Evolutionary conservation across 2,888 invertebrate genomes (phyloP).

Genomic region (Serrognathus titanus): DNA sequence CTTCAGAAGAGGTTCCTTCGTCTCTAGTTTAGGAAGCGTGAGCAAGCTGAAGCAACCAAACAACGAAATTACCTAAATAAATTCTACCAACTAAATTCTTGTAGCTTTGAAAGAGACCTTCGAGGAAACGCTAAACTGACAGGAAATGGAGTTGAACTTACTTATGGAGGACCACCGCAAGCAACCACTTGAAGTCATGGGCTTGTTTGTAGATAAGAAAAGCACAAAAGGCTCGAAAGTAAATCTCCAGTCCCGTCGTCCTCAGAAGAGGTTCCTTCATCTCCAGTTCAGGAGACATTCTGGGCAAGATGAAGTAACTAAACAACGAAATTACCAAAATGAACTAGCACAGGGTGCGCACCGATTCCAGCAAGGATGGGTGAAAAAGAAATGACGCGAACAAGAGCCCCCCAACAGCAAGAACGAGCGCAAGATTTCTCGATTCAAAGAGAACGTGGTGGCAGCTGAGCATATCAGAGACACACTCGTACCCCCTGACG

Average conservation of each 20-base stretch:
- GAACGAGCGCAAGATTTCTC: conserved; percentile 26
- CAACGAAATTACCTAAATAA: conserved; percentile 61
- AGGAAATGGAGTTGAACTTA: too few species aligned
- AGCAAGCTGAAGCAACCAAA: conserved; percentile 40
- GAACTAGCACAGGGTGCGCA: conserved; percentile 48
- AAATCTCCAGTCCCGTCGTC: conserved; percentile 42
- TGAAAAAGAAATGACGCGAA: conserved; percentile 6
- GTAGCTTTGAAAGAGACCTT: too few species aligned
- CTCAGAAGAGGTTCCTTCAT: conserved; percentile 27
- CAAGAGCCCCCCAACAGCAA: background rate
- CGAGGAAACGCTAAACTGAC: too few species aligned
- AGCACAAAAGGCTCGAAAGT: too few species aligned
- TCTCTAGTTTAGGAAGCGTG: conserved; percentile 16
- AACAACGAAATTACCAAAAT: conserved; percentile 61
- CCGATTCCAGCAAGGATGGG: conserved; percentile 6
- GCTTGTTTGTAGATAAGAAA: too few species aligned
- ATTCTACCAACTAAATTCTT: too few species aligned
- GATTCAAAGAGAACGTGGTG: conserved; percentile 55
- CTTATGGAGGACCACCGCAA: too few species aligned
- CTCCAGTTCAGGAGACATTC: conserved; percentile 16
- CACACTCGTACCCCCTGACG: conserved; percentile 16
- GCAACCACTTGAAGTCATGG: too few species aligned
- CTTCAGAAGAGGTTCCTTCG: conserved; percentile 26
- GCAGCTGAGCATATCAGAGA: conserved; percentile 31
- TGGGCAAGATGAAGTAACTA: conserved; percentile 34